These are phyloP conservation scores for Peucedramus taeniatus DNA, from an alignment of 2,113 vertebrate genomes.

Conservation along the genomic window DNA sequence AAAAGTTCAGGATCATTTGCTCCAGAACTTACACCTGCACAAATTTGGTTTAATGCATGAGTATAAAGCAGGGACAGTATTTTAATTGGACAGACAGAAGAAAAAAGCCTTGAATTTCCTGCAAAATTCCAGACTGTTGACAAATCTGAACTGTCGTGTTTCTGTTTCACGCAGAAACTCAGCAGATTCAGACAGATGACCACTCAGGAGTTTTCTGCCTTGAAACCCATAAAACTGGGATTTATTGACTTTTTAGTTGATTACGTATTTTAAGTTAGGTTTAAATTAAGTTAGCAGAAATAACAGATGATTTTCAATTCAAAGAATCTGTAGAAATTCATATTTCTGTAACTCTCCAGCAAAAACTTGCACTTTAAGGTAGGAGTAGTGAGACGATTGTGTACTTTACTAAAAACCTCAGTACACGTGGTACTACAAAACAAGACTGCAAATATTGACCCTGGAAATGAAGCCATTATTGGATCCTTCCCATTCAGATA, in stretches of 20 bases:
- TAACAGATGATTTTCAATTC: background rate
- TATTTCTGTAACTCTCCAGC: background rate
- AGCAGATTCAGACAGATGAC: background rate
- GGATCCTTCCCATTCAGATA: background rate
- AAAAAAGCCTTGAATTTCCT: background rate
- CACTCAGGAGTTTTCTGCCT: background rate
- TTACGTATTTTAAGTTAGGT: background rate
- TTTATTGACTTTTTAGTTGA: background rate
- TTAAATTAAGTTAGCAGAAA: background rate
- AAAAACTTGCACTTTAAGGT: background rate
- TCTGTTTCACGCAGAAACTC: background rate
- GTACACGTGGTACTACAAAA: background rate
- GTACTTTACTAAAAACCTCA: background rate
- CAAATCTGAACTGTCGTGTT: background rate
- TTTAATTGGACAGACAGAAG: background rate
- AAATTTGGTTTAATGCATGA: background rate
- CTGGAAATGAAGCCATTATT: background rate
- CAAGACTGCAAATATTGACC: background rate
- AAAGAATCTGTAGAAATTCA: background rate
- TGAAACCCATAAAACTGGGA: background rate
- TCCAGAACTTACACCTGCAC: background rate
- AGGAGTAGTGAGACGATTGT: fast-evolving
- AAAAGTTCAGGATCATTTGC: background rate
- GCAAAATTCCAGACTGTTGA: background rate
- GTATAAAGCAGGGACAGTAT: background rate